phyloP scores from a whole-genome alignment of 2,113 vertebrate genomes.

The Benitochromis conjunctus region DNA sequence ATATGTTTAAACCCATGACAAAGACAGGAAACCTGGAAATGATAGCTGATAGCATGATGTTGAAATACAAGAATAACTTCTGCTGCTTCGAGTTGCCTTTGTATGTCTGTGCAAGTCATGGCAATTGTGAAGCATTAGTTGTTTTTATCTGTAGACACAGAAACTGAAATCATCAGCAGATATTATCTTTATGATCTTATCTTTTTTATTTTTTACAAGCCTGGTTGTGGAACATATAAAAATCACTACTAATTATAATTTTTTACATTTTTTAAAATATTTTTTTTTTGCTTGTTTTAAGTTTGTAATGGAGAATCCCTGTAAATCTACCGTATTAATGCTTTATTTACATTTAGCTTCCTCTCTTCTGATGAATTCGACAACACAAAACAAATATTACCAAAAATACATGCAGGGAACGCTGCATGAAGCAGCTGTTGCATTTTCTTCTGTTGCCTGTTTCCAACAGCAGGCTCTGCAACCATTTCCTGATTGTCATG shows the following conservation, averaged over 20 bases:
- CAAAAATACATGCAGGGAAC: background rate
- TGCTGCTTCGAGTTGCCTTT: background rate
- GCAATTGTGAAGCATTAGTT: background rate
- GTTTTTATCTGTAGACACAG: background rate
- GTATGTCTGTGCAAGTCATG: background rate
- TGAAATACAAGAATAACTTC: background rate
- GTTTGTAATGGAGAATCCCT: background rate
- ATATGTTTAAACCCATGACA: background rate
- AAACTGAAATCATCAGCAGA: background rate
- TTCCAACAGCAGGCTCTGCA: background rate
- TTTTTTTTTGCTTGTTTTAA: background rate
- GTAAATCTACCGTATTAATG: background rate
- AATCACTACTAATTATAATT: background rate
- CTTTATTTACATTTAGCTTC: background rate
- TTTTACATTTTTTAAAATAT: background rate
- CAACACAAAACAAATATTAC: background rate
- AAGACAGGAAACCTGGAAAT: background rate
- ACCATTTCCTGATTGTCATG: constrained; percentile 3
- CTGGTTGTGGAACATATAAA: background rate
- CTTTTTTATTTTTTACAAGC: background rate
- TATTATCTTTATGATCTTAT: background rate
- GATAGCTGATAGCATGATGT: background rate
- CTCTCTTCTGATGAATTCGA: background rate
- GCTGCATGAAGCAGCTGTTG: background rate
- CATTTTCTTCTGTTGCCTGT: background rate